phyloP scores from a whole-genome alignment of 2,113 vertebrate genomes.

The Sylvia atricapilla region DNA sequence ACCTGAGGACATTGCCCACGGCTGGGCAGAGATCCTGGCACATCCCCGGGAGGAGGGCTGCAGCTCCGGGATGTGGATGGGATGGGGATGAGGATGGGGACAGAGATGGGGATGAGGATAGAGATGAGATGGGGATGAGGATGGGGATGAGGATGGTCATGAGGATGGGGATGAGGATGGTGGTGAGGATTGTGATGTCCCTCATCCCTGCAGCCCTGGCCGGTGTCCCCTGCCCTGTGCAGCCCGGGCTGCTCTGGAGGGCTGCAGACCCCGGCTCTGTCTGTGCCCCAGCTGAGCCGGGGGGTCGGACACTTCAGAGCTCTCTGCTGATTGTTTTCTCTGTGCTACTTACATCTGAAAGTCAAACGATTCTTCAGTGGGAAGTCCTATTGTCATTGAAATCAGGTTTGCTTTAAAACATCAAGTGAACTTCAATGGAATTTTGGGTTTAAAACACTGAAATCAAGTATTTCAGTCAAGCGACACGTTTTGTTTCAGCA shows the following conservation, averaged over 20 bases:
- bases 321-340: background rate
- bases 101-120: too few relatives aligned
- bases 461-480: constrained; percentile 15
- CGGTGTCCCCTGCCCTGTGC: too few relatives aligned
- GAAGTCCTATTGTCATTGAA: constrained; percentile 9
- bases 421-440: constrained; percentile 22
- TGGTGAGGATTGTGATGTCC: too few relatives aligned
- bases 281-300: background rate
- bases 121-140: too few relatives aligned
- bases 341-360: background rate
- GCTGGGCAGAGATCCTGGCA: too few relatives aligned
- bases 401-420: background rate
- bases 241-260: background rate
- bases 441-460: background rate
- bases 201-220: too few relatives aligned
- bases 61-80: too few relatives aligned
- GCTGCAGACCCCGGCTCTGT: background rate
- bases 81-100: background rate
- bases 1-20: too few relatives aligned
- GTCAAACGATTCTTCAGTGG: background rate
- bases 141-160: too few relatives aligned
- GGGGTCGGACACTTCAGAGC: background rate
- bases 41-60: background rate
- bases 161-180: too few relatives aligned
- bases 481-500: background rate